These are phyloP conservation scores for Forficula auricularia DNA, from an alignment of 1,140 invertebrate genomes.

Conservation along the genomic window DNA sequence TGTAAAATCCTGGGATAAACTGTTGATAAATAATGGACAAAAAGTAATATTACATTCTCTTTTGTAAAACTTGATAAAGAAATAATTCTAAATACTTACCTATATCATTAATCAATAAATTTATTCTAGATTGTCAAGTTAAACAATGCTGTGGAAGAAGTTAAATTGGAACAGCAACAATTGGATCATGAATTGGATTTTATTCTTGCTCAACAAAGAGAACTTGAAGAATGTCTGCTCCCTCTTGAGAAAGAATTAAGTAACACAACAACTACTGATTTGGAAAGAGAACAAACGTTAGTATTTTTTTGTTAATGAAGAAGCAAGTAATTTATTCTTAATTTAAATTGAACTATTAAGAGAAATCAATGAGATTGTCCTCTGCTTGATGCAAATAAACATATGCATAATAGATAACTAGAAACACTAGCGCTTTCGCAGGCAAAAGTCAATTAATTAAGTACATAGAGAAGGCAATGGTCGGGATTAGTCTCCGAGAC, in stretches of 20 bases:
- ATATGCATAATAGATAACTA: too few relatives aligned
- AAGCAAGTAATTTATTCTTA: too few relatives aligned
- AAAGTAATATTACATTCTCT: conserved; percentile 43
- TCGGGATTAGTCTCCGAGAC: too few relatives aligned
- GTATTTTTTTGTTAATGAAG: conserved; percentile 13
- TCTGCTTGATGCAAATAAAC: too few relatives aligned
- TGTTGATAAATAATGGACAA: conserved; percentile 78
- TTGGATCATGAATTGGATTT: conserved; percentile 90
- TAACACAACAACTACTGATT: conserved; percentile 50
- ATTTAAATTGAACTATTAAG: too few relatives aligned
- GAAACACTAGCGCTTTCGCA: too few relatives aligned
- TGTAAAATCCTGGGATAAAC: conserved; percentile 84
- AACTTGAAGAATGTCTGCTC: conserved; percentile 69
- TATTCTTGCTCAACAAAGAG: conserved; percentile 77
- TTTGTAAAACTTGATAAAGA: conserved; percentile 3
- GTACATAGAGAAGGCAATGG: too few relatives aligned
- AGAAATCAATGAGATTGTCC: too few relatives aligned
- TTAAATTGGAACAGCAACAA: conserved; percentile 75
- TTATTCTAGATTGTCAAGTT: conserved; percentile 52
- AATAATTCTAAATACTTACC: too few relatives aligned
- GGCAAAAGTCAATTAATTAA: too few relatives aligned
- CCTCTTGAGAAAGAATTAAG: conserved; percentile 68
- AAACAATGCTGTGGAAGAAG: conserved; percentile 65
- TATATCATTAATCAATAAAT: conserved; percentile 8
- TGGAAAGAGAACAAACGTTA: conserved; percentile 69